Evolutionary conservation across 2,797 vertebrate species (phyloP).

Genomic region (Vireo griseus): DNA sequence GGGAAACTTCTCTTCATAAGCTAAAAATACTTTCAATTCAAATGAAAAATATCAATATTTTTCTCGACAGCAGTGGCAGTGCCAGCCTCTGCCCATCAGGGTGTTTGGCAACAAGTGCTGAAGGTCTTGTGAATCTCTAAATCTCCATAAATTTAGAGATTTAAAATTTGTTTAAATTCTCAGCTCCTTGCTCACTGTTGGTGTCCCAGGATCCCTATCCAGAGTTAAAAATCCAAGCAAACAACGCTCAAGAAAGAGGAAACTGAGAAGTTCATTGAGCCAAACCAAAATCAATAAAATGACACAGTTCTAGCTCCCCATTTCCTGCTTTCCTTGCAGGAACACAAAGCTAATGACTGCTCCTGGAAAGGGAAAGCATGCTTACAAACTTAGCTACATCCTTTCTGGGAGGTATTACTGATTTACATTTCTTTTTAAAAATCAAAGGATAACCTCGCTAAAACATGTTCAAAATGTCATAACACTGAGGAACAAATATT

Average conservation of each 20-base stretch:
- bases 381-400: not conserved
- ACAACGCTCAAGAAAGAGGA: not conserved
- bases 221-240: slow-evolving; percentile 23
- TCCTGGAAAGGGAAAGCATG: slow-evolving; percentile 8
- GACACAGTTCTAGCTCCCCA: not conserved
- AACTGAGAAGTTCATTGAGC: slow-evolving; percentile 13
- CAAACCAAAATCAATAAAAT: slow-evolving; percentile 44
- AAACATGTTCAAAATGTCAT: not conserved
- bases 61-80: not conserved
- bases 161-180: not conserved
- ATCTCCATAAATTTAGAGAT: not conserved
- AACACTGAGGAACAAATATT: not conserved
- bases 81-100: not conserved
- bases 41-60: not conserved
- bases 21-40: not conserved
- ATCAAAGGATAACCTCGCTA: not conserved
- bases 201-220: not conserved
- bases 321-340: slow-evolving; percentile 19
- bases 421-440: not conserved
- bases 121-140: not conserved
- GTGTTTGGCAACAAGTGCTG: not conserved
- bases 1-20: not conserved
- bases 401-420: not conserved
- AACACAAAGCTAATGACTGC: slow-evolving; percentile 10
- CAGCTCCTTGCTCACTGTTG: not conserved